Evolutionary conservation across 2,888 invertebrate genomes (phyloP), one percentile per base, ranked within the genome.

Genomic region (Ormyrus thymus): DNA sequence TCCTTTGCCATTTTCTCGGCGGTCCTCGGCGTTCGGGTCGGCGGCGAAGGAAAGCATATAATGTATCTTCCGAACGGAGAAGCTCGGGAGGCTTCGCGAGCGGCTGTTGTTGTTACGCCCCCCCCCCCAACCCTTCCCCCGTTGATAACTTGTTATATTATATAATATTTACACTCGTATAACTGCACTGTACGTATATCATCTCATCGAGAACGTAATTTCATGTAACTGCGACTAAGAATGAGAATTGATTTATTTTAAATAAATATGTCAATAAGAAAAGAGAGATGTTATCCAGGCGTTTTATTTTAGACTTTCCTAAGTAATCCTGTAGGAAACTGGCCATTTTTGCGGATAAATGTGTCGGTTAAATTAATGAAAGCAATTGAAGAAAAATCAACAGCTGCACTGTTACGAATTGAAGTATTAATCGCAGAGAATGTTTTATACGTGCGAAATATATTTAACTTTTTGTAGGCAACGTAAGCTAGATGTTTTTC

Each of bases 181-280:
- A 78, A 75, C 61, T 55, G 75, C 80, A 81, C 66, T 75, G 75
- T 81, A 81, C 71, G 80, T 77, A 80, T 73, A 69, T 76, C 80
- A 81, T 78, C 75, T 78, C 78, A 78, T 78, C 61, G 55, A 75
- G 48, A 79, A 68, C 75, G 65, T 75, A 70, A 77, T 78, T 58
- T 79, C 74, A 78, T 82, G 81, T 82, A 81, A 81, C 80, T 80
- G 80, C 82, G 81, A 83, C 78, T 81, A 83, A 83, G 83, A 81
- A 83, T 82, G 82, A 84, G 76, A 80, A 81, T 81, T 76, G 81
- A 82, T 84, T 83, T 80, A 82, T 81, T 83, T 82, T 81, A 81
- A 83, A 83, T 83, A 81, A 82, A 82, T 80, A 79, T 77, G 78
- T 64, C 64, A 79, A 78, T 11, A 53, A 76, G 66, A 79, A 70